phyloP scores from a whole-genome alignment of 2,888 invertebrate species.

The Mellilla xanthometata region DNA sequence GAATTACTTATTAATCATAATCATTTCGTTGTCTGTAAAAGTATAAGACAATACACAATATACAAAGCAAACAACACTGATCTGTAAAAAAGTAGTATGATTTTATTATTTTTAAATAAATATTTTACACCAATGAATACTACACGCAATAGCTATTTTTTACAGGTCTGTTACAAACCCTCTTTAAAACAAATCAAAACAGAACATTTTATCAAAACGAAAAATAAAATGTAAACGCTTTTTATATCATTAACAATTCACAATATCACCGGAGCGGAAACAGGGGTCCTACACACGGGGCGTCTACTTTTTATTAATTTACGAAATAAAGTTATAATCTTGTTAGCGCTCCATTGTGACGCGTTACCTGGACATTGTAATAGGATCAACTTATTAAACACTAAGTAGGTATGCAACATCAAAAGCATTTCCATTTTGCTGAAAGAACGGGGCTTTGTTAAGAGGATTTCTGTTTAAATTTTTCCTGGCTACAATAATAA shows the following conservation, averaged over 20 bases:
- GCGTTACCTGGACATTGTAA: constrained; percentile 79
- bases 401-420: constrained; percentile 82
- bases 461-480: constrained; percentile 65
- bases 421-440: constrained; percentile 62
- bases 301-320: constrained; percentile 77
- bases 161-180: too few species aligned
- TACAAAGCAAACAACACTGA: too few species aligned
- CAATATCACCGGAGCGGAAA: constrained; percentile 38
- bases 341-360: constrained; percentile 77
- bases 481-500: constrained; percentile 26
- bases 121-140: too few species aligned
- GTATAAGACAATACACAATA: too few species aligned
- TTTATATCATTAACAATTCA: constrained; percentile 37
- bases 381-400: constrained; percentile 83
- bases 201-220: background rate
- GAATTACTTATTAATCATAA: too few species aligned
- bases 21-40: too few species aligned
- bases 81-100: too few species aligned
- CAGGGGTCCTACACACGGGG: constrained; percentile 55
- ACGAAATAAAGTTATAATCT: constrained; percentile 81
- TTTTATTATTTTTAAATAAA: too few species aligned
- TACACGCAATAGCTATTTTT: too few species aligned
- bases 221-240: constrained; percentile 17
- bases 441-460: constrained; percentile 70
- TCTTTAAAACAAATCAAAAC: background rate